phyloP scores from a whole-genome alignment of 2,113 vertebrate genomes.

The Sapajus apella region DNA sequence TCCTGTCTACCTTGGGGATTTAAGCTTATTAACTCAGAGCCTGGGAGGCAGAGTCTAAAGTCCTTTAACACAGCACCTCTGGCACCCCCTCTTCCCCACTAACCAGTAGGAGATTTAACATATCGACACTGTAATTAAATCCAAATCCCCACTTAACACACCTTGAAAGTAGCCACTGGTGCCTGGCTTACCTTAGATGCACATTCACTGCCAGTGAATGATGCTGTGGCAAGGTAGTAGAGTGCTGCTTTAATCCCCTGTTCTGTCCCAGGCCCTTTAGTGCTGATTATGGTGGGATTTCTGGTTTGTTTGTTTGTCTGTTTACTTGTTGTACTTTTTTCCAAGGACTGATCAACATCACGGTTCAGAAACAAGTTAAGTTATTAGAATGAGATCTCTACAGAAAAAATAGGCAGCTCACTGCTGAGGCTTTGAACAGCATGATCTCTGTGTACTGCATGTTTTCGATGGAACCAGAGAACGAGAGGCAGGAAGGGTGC shows the following conservation, averaged over 20 bases:
- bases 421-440: background rate
- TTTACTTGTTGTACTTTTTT: background rate
- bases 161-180: constrained; percentile 2
- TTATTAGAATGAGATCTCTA: background rate
- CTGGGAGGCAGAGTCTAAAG: constrained; percentile 4
- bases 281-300: background rate
- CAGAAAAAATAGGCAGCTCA: constrained; percentile 13
- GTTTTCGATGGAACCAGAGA: constrained; percentile 19
- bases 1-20: constrained; percentile 37
- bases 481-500: background rate
- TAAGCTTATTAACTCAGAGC: constrained; percentile 60
- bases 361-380: background rate
- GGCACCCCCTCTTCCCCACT: background rate
- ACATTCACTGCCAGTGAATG: background rate
- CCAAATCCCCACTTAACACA: background rate
- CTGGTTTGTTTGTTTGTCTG: background rate
- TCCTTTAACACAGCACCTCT: background rate
- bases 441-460: background rate
- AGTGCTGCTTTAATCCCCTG: background rate
- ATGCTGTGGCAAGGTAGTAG: background rate
- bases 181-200: background rate
- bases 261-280: background rate
- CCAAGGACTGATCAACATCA: background rate
- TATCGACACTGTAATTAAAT: constrained; percentile 37
- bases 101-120: constrained; percentile 21